A percentile compares a stretch with the other conserved stretches of the same genome.
Conservation (phyloP, 2,888 invertebrate genomes). For the Tupiocoris notatus region DNA sequence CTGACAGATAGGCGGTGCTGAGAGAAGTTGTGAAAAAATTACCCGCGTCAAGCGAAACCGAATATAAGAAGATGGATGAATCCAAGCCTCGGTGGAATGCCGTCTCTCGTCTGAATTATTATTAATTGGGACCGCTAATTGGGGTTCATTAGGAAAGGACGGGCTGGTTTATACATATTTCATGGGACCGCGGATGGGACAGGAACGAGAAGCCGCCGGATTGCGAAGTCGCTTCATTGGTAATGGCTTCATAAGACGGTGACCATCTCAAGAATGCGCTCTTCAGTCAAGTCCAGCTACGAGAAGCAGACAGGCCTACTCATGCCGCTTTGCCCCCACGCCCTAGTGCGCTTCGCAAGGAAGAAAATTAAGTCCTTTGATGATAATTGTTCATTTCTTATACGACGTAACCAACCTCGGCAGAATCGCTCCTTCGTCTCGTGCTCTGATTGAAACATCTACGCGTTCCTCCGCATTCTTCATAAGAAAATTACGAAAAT, state of each 20-base stretch:
- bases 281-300: not conserved
- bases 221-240: not conserved
- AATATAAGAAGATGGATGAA: not conserved
- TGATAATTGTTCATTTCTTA: slow-evolving; percentile 35
- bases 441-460: slow-evolving; percentile 23
- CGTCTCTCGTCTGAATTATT: slow-evolving; percentile 13
- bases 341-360: not conserved
- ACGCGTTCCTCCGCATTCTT: not conserved
- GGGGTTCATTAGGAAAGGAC: slow-evolving; percentile 21
- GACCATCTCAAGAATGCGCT: slow-evolving; percentile 7
- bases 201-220: slow-evolving; percentile 3
- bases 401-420: not conserved
- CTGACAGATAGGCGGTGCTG: too few species aligned
- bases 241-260: slow-evolving; percentile 26
- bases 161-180: slow-evolving; percentile 27
- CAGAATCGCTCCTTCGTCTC: not conserved
- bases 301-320: not conserved
- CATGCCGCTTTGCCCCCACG: not conserved
- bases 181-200: not conserved
- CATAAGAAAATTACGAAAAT: slow-evolving; percentile 1
- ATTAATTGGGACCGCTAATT: slow-evolving; percentile 33
- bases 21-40: too few species aligned
- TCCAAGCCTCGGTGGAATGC: slow-evolving; percentile 1
- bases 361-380: slow-evolving; percentile 1
- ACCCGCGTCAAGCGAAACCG: not conserved